Evolutionary conservation across 2,888 invertebrate species (phyloP), one percentile per base, ranked within the genome.

Genomic region (Leptinotarsa tumamoca): DNA sequence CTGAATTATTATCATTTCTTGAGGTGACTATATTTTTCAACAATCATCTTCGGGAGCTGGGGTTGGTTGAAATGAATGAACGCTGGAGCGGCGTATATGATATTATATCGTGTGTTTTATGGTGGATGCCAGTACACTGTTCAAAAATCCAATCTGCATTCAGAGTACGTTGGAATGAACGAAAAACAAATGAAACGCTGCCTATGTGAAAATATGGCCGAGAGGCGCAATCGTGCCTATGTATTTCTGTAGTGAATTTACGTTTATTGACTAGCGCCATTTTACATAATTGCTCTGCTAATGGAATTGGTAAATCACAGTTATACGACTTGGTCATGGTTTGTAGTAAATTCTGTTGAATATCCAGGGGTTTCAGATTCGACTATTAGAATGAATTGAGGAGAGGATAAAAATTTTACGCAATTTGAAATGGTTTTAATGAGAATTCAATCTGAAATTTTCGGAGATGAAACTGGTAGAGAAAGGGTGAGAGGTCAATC

Each of bases 281-380:
- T 85, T 85, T 84, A 82, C 84, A 83, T 84, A 85, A 84, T 84
- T 85, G 83, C 80, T 80, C 77, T 79, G 79, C 82, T 84, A 85
- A 85, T 84, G 83, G 83, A 84, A 84, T 83, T 83, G 83, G 81
- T 81, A 82, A 85, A 84, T 84, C 83, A 82, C 82, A 23, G 67
- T 49, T 54, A 33, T 52, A 49, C 58, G 66, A 27, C 67, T 72
- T 70, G 43, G 18, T 56, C 49, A 70, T 70, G 70, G 58, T 58
- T 5, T 54, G 58, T 17, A 43, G 70, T 58, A 61, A 70, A 70
- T 70, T 58, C 10, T 58, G 49, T 54, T 70, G 58, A 61, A 58
- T 70, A 49, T 21, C 17, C 51, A 58, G 63, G 63, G 21, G 21
- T 27, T 4, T 69, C 33, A 27, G 43, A 69, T 69, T 33, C 43